Conservation (phyloP, 2,797 vertebrate species). For the Scomberomorus guttatus region DNA sequence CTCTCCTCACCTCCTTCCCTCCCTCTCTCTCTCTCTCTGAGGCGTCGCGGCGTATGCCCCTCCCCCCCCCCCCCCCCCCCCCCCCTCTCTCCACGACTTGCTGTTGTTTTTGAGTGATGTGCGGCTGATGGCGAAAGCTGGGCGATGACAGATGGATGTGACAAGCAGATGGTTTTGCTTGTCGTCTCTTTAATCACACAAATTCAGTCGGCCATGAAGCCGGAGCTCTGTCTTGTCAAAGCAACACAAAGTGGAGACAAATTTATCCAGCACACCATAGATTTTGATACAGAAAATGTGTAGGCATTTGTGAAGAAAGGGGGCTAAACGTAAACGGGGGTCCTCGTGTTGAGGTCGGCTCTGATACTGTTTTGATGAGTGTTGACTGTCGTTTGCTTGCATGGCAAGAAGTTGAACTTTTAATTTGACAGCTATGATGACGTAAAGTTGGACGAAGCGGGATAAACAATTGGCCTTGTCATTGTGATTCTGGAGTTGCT, state of each 20-base stretch:
- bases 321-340: conserved; percentile 47
- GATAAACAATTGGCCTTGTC: conserved; percentile 34
- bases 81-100: conserved; percentile 52
- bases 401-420: conserved; percentile 50
- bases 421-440: conserved; percentile 53
- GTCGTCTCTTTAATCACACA: conserved; percentile 91
- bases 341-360: conserved; percentile 22
- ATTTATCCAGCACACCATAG: conserved; percentile 81
- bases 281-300: conserved; percentile 69
- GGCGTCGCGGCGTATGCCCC: not conserved
- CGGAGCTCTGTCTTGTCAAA: conserved; percentile 87
- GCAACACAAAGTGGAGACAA: conserved; percentile 88
- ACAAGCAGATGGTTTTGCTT: conserved; percentile 92
- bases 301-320: conserved; percentile 51
- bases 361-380: conserved; percentile 55
- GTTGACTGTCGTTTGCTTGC: conserved; percentile 44
- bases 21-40: conserved; percentile 12
- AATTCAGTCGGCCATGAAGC: conserved; percentile 87
- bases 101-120: conserved; percentile 87
- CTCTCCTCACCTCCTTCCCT: not conserved
- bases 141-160: conserved; percentile 89
- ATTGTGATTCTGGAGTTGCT: conserved; percentile 24
- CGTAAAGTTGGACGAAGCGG: conserved; percentile 10
- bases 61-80: conserved; percentile 5
- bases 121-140: conserved; percentile 85